Evolutionary conservation across 2,797 vertebrate species (phyloP).

Genomic region (Esox lucius): DNA sequence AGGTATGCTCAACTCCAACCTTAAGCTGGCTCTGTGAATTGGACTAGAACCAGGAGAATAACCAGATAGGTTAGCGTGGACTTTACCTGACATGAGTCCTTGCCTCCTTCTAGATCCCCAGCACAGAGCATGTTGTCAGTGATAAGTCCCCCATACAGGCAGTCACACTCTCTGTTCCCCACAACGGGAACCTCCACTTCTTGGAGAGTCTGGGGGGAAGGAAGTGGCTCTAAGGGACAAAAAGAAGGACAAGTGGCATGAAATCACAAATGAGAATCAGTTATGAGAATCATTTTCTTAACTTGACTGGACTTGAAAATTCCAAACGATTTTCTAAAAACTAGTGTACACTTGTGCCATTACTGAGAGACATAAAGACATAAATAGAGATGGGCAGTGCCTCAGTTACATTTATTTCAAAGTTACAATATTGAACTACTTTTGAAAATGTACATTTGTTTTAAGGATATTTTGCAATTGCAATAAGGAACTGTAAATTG

Average conservation of each 20-base stretch:
- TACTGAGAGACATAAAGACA: too few relatives aligned
- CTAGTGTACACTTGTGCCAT: not conserved
- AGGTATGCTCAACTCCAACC: too few relatives aligned
- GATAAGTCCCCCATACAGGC: fast-evolving
- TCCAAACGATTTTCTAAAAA: not conserved
- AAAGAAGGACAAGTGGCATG: not conserved
- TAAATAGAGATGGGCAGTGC: too few relatives aligned
- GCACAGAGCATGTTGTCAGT: constrained; percentile 72
- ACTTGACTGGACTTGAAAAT: not conserved
- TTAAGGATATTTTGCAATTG: too few relatives aligned
- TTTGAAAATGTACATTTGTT: too few relatives aligned
- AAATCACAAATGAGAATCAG: not conserved
- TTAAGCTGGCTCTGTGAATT: not conserved
- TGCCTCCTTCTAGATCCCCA: constrained; percentile 30
- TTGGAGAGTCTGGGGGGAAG: constrained; percentile 50
- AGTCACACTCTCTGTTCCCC: constrained; percentile 39
- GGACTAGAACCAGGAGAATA: not conserved
- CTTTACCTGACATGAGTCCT: constrained; percentile 65
- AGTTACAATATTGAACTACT: too few relatives aligned
- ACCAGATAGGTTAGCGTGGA: not conserved
- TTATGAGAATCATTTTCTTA: not conserved
- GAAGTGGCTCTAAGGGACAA: not conserved
- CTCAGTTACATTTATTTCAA: too few relatives aligned
- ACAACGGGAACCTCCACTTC: constrained; percentile 64
- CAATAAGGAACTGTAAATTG: too few relatives aligned